Conservation (phyloP, 1,140 invertebrate genomes). For the Hermetia illucens region DNA sequence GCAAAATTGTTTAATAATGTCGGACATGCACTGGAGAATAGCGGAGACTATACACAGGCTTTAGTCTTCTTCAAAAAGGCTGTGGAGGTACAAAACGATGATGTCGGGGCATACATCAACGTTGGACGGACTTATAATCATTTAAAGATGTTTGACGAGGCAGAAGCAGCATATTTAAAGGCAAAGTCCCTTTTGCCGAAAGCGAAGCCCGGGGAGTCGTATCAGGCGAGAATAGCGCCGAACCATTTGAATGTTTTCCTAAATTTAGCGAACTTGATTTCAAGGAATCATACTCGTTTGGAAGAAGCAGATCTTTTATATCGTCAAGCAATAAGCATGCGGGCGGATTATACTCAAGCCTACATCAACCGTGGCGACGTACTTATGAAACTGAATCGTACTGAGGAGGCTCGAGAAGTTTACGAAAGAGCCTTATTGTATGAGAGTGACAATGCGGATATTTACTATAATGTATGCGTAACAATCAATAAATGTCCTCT, state of each 20-base stretch:
- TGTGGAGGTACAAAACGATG: slow-evolving; percentile 84
- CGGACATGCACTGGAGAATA: slow-evolving; percentile 83
- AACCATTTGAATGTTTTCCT: slow-evolving; percentile 94
- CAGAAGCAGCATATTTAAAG: slow-evolving; percentile 80
- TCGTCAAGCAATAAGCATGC: slow-evolving; percentile 89
- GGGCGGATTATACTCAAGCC: slow-evolving; percentile 91
- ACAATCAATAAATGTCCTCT: not conserved
- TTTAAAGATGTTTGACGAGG: slow-evolving; percentile 78
- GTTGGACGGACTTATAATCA: slow-evolving; percentile 90
- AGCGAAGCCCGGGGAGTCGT: slow-evolving; percentile 81
- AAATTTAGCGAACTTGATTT: slow-evolving; percentile 89
- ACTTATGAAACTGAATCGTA: slow-evolving; percentile 86
- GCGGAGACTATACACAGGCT: slow-evolving; percentile 70
- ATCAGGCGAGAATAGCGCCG: slow-evolving; percentile 88
- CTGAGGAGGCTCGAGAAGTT: slow-evolving; percentile 86
- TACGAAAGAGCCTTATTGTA: slow-evolving; percentile 87
- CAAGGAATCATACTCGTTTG: slow-evolving; percentile 78
- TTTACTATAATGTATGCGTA: slow-evolving; percentile 81
- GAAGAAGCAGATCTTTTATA: slow-evolving; percentile 91
- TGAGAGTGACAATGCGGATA: slow-evolving; percentile 90
- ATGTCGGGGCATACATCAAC: slow-evolving; percentile 94
- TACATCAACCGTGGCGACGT: slow-evolving; percentile 96
- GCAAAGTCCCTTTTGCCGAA: slow-evolving; percentile 82
- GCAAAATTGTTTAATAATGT: slow-evolving; percentile 96
- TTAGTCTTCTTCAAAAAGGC: slow-evolving; percentile 85